These are phyloP conservation scores for Drosophila guanche DNA, from an alignment of 1,140 invertebrate species.

Conservation along the genomic window DNA sequence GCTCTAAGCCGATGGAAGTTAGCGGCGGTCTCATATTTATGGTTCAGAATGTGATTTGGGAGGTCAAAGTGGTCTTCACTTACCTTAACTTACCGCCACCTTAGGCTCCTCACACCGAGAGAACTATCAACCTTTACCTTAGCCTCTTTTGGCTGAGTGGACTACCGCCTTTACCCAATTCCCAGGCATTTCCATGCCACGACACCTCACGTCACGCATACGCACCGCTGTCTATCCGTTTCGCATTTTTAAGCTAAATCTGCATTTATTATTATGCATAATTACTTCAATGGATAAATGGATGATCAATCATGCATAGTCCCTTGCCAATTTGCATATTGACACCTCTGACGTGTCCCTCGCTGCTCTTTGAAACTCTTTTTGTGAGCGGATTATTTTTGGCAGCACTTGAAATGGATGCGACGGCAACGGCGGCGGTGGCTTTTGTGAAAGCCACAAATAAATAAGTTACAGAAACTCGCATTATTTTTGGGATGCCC, in stretches of 20 bases:
- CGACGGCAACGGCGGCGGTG: conserved; percentile 22
- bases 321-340: conserved; percentile 73
- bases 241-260: conserved; percentile 17
- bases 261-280: conserved; percentile 62
- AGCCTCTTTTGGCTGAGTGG: neutral
- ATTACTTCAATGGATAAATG: conserved; percentile 43
- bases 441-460: conserved; percentile 54
- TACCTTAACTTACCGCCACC: neutral
- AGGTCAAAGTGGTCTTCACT: neutral
- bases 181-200: neutral
- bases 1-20: neutral
- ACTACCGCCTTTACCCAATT: too few species aligned
- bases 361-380: neutral
- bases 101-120: neutral
- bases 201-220: conserved; percentile 48
- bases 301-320: conserved; percentile 65
- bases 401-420: conserved; percentile 17
- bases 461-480: conserved; percentile 55
- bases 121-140: neutral
- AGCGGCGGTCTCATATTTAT: conserved; percentile 26
- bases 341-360: conserved; percentile 35
- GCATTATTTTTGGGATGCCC: conserved; percentile 51
- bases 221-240: conserved; percentile 36
- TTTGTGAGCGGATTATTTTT: conserved; percentile 44
- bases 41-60: conserved; percentile 6